Conservation (phyloP, 2,113 vertebrate species). For the Neotoma lepida region DNA sequence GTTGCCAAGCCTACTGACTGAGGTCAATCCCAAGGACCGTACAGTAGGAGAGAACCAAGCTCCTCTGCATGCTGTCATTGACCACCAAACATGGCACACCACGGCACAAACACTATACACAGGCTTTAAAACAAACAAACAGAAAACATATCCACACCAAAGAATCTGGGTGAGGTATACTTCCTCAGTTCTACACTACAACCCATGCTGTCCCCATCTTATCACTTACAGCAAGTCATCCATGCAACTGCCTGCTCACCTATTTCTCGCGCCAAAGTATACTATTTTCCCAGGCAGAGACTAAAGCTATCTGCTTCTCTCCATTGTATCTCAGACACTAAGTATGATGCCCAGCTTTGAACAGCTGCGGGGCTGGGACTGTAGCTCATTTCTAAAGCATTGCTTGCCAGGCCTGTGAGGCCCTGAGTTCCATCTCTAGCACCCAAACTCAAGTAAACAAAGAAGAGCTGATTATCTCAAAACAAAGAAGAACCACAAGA, state of each 20-base stretch:
- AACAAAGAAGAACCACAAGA: not conserved
- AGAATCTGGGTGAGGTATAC: not conserved
- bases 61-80: not conserved
- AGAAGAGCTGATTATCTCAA: not conserved
- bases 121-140: not conserved
- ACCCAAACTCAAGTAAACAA: not conserved
- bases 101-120: not conserved
- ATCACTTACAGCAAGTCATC: not conserved
- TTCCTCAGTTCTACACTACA: not conserved
- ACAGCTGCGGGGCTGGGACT: not conserved
- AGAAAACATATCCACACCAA: not conserved
- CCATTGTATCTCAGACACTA: slow-evolving; percentile 11
- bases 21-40: not conserved
- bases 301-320: not conserved
- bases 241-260: not conserved
- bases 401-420: not conserved
- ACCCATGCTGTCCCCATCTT: not conserved
- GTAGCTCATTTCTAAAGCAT: not conserved
- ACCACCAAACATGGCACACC: not conserved
- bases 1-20: not conserved
- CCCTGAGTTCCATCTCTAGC: not conserved
- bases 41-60: not conserved
- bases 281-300: not conserved
- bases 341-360: not conserved
- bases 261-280: not conserved